A percentile compares a stretch with the other conserved stretches of the same genome.
Conservation (phyloP, 2,888 invertebrate species). For the Trichopria drosophilae region DNA sequence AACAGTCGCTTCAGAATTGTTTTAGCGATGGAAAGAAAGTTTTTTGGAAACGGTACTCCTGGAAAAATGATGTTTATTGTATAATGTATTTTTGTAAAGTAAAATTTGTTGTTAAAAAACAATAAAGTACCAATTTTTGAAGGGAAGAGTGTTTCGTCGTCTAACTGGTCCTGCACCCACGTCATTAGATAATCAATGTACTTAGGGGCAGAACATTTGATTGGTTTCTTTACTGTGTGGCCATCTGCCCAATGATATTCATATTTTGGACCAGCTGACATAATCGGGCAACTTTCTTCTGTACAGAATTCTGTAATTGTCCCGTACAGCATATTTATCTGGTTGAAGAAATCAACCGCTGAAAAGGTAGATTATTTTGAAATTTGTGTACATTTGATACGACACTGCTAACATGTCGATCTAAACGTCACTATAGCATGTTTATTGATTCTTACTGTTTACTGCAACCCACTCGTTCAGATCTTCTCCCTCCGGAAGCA, state of each 20-base stretch:
- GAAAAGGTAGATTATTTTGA: slow-evolving; percentile 49
- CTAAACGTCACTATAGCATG: not conserved
- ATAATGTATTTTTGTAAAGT: not conserved
- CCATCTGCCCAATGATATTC: slow-evolving; percentile 99
- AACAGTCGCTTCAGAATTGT: slow-evolving; percentile 97
- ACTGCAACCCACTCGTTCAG: slow-evolving; percentile 99
- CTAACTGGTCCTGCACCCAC: slow-evolving; percentile 99
- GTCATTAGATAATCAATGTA: slow-evolving; percentile 99
- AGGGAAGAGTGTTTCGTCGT: slow-evolving; percentile 97
- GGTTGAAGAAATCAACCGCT: slow-evolving; percentile 99
- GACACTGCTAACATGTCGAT: no score
- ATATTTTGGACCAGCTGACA: slow-evolving; percentile 99
- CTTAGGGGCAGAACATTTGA: slow-evolving; percentile 98
- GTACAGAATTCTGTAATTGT: slow-evolving; percentile 99
- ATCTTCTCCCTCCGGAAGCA: slow-evolving; percentile 98
- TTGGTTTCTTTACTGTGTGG: slow-evolving; percentile 95
- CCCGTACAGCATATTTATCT: slow-evolving; percentile 99
- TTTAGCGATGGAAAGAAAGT: slow-evolving; percentile 94
- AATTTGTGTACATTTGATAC: not conserved
- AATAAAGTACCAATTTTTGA: slow-evolving; percentile 82
- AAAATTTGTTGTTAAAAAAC: slow-evolving; percentile 1
- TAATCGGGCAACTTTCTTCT: slow-evolving; percentile 94
- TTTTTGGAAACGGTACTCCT: slow-evolving; percentile 98
- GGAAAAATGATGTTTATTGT: slow-evolving; percentile 14
- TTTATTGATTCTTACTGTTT: slow-evolving; percentile 80